Evolutionary conservation across 2,113 vertebrate species (phyloP), one percentile per base, ranked within the genome.

Genomic region (Oryzias celebensis): DNA sequence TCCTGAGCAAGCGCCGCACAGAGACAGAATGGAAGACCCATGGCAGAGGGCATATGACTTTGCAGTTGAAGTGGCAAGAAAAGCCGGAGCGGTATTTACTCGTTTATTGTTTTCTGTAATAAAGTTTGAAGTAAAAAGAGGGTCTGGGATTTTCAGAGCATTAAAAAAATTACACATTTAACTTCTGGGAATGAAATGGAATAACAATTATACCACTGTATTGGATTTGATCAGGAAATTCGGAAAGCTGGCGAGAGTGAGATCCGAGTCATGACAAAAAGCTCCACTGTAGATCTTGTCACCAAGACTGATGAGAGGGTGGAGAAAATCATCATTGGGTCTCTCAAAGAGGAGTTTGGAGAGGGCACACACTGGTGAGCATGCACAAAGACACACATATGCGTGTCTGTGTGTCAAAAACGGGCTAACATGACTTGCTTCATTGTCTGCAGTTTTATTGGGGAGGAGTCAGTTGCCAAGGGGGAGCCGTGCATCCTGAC

Each of bases 241-340:
- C 73, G 92, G 51, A 93, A 93, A 69, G 96, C 96, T 4, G 75
- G 96, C 4, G 94, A 95, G 85, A 90, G 89, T 26, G 93, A 98
- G 76, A 85, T 94, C 66, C 90, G 85, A 56, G 49, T 99, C 62
- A 92, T 90, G 93, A 90, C 93, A 58, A 99, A 99, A 90, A 97
- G 95, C 82, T 96, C 94, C 42, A 93, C 95, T 0, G 96, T 93
- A 16, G 97, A 98, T 86, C 89, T 98, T 16, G 96, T 98, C 62
- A 99, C 96, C 2, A 86, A 92, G 80, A 98, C 96, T 0, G 97
- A 99, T 70, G 95, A 98, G 80, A 95, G 94, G 82, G 94, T 99
- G 76, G 97, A 99, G 92, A 93, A 95, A 57, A 95, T 98, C 87
- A 93, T 98, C 77, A 91, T 98, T 20, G 86, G 89, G 15, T 90